Base-by-base conservation (phyloP, 2,797 vertebrate genomes). In the Apodemus agrarius region DNA sequence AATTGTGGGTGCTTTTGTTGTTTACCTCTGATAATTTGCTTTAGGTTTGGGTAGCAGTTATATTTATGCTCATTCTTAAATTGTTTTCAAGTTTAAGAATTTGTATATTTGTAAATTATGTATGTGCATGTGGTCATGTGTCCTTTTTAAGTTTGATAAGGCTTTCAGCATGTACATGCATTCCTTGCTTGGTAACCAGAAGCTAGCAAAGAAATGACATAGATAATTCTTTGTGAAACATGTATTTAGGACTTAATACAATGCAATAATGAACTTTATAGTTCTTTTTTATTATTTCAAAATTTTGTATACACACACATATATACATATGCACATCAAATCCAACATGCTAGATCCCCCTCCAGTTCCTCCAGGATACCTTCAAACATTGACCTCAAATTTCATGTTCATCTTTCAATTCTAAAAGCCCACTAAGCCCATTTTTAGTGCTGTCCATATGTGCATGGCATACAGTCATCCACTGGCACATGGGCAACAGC, bases 61-160 rank as follows among this genome's bases (percentile, higher is more conserved):
- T 61, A 86, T 88, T 84, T 74, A 80, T 49, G 22, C 37, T 34
- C 26, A 65, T 21, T 94, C 46, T 86, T 74, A 69, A 74, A 59
- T 86, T 96, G 43, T 88, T 69, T 74, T 88, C 37, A 75, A 43
- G 85, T 21, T 88, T 88, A 88, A 88, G 8, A 31, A 19, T 88
- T 74, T 74, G 49, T 57, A 63, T 21, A 22, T 63, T 59, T 61
- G 40, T 54, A 75, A 52, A 22, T 79, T 76, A 40, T 43, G 24
- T 37, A 72, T 63, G 16, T 63, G 17, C 46, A 49, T 29, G 34
- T 74, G 37, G n/a, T 7, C 59, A 26, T 12, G 6, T 17, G 22
- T 22, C 80, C n/a, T 46, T 46, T 63, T 34, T 61, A 4, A 83
- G 43, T 52, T 52, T n/a, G 46, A 40, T 83, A 63, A 34, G 43